Conservation (phyloP, 2,888 invertebrate species). For the Agrotis segetum region DNA sequence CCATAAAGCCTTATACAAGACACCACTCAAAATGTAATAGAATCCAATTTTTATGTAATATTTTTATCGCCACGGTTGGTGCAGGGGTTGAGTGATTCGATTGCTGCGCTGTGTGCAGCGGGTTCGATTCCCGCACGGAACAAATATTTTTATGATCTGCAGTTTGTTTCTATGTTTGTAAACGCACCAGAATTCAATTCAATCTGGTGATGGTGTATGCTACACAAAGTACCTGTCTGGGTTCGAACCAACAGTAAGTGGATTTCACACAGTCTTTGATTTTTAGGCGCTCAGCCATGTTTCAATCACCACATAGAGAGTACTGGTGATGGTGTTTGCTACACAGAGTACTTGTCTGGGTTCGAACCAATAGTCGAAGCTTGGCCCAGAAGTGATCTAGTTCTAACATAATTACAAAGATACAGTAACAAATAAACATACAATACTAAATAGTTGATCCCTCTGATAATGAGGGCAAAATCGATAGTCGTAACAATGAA, state of each 20-base stretch:
- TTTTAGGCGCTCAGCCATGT: too few species aligned
- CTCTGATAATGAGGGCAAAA: constrained; percentile 65
- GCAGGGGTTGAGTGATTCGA: background rate
- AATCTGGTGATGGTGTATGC: too few species aligned
- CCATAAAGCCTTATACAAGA: background rate
- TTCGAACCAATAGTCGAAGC: too few species aligned
- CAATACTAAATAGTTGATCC: constrained; percentile 47
- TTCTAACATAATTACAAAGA: background rate
- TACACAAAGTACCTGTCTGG: too few species aligned
- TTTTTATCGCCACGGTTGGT: background rate
- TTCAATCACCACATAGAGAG: too few species aligned
- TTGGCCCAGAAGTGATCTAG: too few species aligned
- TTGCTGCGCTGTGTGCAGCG: background rate
- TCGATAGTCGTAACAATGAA: constrained; percentile 70
- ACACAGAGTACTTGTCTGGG: too few species aligned
- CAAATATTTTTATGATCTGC: background rate
- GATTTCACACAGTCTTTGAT: too few species aligned
- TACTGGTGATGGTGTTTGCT: too few species aligned
- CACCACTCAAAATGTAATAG: background rate
- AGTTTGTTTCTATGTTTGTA: background rate
- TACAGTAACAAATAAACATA: constrained; percentile 18
- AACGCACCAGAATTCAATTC: too few species aligned
- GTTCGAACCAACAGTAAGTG: too few species aligned
- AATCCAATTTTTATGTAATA: background rate
- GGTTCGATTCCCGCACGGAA: background rate